Conservation (phyloP, 2,888 invertebrate species). For the Linnaemya tessellans region DNA sequence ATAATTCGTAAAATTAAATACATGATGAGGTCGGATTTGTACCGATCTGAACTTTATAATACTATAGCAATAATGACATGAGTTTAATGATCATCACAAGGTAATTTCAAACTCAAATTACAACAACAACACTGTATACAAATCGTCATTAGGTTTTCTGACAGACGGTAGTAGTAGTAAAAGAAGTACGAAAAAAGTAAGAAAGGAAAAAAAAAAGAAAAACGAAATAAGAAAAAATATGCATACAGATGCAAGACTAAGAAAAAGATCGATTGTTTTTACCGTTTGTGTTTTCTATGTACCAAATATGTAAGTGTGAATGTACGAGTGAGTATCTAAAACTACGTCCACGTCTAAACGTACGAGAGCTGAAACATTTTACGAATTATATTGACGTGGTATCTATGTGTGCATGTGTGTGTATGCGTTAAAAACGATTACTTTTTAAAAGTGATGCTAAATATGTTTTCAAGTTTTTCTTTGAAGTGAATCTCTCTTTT, state of each 20-base stretch:
- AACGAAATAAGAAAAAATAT: slow-evolving; percentile 15
- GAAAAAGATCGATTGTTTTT: slow-evolving; percentile 72
- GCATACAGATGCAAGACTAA: slow-evolving; percentile 39
- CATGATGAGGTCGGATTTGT: slow-evolving; percentile 38
- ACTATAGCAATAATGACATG: slow-evolving; percentile 28
- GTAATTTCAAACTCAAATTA: slow-evolving; percentile 35
- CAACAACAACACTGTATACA: slow-evolving; percentile 28
- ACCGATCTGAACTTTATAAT: slow-evolving; percentile 58
- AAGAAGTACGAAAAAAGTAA: slow-evolving; percentile 42
- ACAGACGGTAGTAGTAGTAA: slow-evolving; percentile 40
- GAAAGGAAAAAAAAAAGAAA: slow-evolving; percentile 39
- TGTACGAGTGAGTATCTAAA: slow-evolving; percentile 26
- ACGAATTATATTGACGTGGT: not conserved
- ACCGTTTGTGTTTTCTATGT: slow-evolving; percentile 61
- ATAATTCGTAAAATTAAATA: slow-evolving; percentile 5
- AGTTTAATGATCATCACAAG: slow-evolving; percentile 52
- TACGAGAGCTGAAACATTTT: not conserved
- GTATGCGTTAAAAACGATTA: slow-evolving; percentile 41
- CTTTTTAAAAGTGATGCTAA: slow-evolving; percentile 50
- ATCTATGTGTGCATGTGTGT: not conserved
- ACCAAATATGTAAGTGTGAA: slow-evolving; percentile 6
- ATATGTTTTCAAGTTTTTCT: slow-evolving; percentile 7
- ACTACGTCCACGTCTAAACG: slow-evolving; percentile 5
- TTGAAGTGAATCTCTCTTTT: not conserved
- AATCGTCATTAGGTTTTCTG: slow-evolving; percentile 54